Evolutionary conservation across 1,140 invertebrate species (phyloP).

Genomic region (Trichomalopsis sarcophagae): DNA sequence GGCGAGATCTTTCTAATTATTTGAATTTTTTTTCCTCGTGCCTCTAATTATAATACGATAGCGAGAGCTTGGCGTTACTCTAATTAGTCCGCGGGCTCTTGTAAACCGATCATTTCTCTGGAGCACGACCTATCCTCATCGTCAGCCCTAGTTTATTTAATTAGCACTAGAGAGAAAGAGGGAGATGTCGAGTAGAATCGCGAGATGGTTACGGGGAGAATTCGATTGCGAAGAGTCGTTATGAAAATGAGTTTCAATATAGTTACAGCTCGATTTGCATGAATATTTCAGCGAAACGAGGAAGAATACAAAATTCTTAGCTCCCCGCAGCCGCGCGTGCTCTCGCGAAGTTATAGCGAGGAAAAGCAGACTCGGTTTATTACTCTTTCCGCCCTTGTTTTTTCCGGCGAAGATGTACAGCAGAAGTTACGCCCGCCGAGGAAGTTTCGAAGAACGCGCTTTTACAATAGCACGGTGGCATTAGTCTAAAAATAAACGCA

Average conservation of each 20-base stretch:
- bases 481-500: background rate
- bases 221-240: conserved; percentile 6
- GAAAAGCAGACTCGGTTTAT: too few relatives aligned
- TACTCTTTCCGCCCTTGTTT: too few relatives aligned
- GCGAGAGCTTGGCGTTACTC: background rate
- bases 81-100: background rate
- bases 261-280: background rate
- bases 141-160: background rate
- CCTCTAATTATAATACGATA: background rate
- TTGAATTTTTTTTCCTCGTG: background rate
- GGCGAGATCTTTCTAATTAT: background rate
- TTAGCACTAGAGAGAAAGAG: conserved; percentile 12
- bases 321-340: too few relatives aligned
- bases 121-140: background rate
- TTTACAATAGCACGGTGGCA: background rate
- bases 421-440: too few relatives aligned
- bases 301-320: too few relatives aligned
- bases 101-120: background rate
- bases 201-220: too few relatives aligned
- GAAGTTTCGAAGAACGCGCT: too few relatives aligned
- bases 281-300: background rate
- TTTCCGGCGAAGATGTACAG: too few relatives aligned
- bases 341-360: too few relatives aligned
- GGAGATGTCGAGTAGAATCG: background rate
- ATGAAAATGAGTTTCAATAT: background rate